Base-by-base conservation (phyloP, 2,888 invertebrate genomes). In the Dione vanillae region DNA sequence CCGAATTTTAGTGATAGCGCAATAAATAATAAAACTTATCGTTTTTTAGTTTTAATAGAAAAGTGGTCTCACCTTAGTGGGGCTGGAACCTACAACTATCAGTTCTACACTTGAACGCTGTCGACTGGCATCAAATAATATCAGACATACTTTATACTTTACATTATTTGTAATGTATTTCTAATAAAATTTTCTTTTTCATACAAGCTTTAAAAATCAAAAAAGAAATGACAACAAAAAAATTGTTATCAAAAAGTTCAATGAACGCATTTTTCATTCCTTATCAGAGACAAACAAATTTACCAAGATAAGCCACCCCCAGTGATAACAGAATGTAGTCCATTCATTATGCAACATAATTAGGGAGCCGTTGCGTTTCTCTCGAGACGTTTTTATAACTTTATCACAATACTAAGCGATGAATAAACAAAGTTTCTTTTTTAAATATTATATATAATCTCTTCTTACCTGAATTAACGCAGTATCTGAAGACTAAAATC, bases 201-300 rank as follows among this genome's bases (percentile, higher is more conserved):
- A 20, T 0, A 12, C 27, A 52, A 52, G 14, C 51, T 27, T 52
- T 8, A 11, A 40, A 59, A n/a, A 19, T 12, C 0, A 51, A 41
- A 19, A 59, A 5, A 19, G 9, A 20, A 41, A 8, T 20, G 20
- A 5, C 35, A 43, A 19, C 35, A 27, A 27, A 45, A 37, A 12
- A 43, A 65, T 43, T 65, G 35, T 19, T 65, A 64, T 58, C 51
- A 52, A n/a, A 40, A 64, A 70, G 72, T 72, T 67, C 58, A 72
- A 59, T 45, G 69, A 9, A 59, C 59, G 11, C 70, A 69, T 54
- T 56, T 62, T 67, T 51, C n/a, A 69, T 43, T 67, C 52, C 19
- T 70, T 73, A 70, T 70, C 70, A 54, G 62, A 19, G 41, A 61
- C 67, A 71, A 71, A 65, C 64, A 67, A 51, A 69, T 65, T 52